Conservation (phyloP, 2,113 vertebrate species). For the Hippoglossus stenolepis region DNA sequence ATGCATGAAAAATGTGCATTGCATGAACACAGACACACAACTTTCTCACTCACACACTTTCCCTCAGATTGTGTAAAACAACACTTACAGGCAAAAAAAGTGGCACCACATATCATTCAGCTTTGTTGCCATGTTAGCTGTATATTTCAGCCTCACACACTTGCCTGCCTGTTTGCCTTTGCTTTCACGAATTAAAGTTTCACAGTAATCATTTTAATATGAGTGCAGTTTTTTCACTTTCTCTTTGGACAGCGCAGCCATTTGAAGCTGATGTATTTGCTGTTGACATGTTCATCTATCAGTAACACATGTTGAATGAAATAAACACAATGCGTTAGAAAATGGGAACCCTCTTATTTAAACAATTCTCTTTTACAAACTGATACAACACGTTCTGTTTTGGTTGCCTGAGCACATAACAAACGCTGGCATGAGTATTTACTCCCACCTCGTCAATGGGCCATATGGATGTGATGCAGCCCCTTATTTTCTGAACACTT, state of each 20-base stretch:
- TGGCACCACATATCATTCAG: constrained; percentile 28
- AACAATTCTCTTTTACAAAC: constrained; percentile 33
- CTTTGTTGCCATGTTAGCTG: constrained; percentile 22
- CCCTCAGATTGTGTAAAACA: constrained; percentile 24
- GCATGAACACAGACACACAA: constrained; percentile 16
- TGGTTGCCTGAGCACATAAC: constrained; percentile 34
- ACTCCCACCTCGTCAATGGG: constrained; percentile 20
- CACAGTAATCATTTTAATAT: constrained; percentile 22
- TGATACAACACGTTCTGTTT: constrained; percentile 23
- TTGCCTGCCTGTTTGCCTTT: constrained; percentile 5
- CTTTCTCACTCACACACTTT: background rate
- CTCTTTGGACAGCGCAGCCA: constrained; percentile 10
- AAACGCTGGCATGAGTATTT: constrained; percentile 23
- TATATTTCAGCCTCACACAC: constrained; percentile 15
- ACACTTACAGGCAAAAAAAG: constrained; percentile 41
- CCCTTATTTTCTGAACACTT: constrained; percentile 17
- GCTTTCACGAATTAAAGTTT: constrained; percentile 24
- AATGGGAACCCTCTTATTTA: background rate
- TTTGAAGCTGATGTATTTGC: constrained; percentile 29
- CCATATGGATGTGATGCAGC: constrained; percentile 34
- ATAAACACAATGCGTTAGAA: constrained; percentile 33
- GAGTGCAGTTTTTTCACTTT: constrained; percentile 21
- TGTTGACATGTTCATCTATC: constrained; percentile 40
- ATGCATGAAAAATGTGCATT: constrained; percentile 28
- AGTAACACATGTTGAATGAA: constrained; percentile 46